Evolutionary conservation across 53 echinoderm and acorn worm species (phyloP), one percentile per base, ranked within the genome.

Genomic region (Hippasteria phrygiana): DNA sequence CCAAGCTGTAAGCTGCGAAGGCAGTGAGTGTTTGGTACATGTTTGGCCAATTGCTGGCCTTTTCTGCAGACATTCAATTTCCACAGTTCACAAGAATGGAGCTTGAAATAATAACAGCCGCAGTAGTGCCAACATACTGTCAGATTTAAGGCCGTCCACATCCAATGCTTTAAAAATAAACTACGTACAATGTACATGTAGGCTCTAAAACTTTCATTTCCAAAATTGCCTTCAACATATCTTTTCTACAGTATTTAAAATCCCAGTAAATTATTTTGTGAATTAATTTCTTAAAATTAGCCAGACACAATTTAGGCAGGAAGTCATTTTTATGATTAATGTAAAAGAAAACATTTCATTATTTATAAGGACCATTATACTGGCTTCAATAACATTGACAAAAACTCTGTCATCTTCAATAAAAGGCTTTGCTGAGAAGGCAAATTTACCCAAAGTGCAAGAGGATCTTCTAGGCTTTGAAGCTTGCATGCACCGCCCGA

Each of bases 391-490:
- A 59, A 59, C 59, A 59, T 59, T 45, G 11, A 29, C 29, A 41
- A 41, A 20, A 73, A 73, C 73, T 18, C 11, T 41, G 42, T 41
- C 20, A 10, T 73, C 43, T 4, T 73, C 41, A 42, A 40, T 73
- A 73, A 73, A 82, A 82, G 46, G 26, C 66, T 4, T 31, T 43
- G 59, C 64, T 65, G 28, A 29, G 40, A 43, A 43, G 82, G 35
- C 64, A 65, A 82, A 82, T 63, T 82, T 64, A 43, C 42, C 62
- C 28, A 82, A 66, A 82, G 82, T 82, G 82, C 66, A 82, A 46
- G 26, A 66, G 46, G 82, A 66, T 82, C 45, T 64, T 43, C 73
- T n/a, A 24, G 82, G 42, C 65, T 82, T 82, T 82, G 82, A 82
- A 45, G 66, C 27, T 5, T 43, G 73, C 73, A 22, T 73, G 8